These are phyloP conservation scores for Rhagoletis zephyria DNA, from an alignment of 1,140 invertebrate genomes.

Conservation along the genomic window DNA sequence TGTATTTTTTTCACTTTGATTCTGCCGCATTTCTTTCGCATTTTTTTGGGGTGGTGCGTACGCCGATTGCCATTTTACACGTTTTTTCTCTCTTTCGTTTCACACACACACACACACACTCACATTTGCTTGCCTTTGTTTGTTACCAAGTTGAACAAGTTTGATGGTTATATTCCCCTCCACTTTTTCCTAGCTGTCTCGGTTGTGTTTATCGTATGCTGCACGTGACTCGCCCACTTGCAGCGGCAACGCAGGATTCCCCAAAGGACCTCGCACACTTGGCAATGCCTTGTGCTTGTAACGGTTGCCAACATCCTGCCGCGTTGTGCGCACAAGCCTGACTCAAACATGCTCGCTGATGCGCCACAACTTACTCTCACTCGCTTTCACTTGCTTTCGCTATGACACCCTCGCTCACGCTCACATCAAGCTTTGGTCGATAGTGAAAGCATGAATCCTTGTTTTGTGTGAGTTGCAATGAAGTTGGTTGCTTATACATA, in stretches of 20 bases:
- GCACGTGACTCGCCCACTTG: conserved; percentile 32
- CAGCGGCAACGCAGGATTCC: neutral
- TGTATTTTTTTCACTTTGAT: neutral
- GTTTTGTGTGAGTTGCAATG: neutral
- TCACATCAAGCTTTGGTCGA: neutral
- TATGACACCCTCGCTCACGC: neutral
- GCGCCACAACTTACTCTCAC: neutral
- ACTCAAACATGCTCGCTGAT: neutral
- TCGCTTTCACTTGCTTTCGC: neutral
- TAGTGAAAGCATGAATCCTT: neutral
- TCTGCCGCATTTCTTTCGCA: neutral
- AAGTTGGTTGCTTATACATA: neutral
- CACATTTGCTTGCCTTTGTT: neutral
- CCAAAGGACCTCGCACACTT: neutral
- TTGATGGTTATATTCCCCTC: neutral
- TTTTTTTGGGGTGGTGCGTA: neutral
- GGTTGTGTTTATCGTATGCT: conserved; percentile 45
- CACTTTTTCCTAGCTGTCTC: neutral
- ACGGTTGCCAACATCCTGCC: neutral
- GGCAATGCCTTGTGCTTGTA: neutral
- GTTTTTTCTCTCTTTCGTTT: neutral
- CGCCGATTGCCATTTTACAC: neutral
- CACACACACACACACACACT: neutral
- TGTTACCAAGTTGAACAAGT: neutral
- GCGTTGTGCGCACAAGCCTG: neutral